Conservation (phyloP, 2,113 vertebrate genomes). For the Brienomyrus longianalis region DNA sequence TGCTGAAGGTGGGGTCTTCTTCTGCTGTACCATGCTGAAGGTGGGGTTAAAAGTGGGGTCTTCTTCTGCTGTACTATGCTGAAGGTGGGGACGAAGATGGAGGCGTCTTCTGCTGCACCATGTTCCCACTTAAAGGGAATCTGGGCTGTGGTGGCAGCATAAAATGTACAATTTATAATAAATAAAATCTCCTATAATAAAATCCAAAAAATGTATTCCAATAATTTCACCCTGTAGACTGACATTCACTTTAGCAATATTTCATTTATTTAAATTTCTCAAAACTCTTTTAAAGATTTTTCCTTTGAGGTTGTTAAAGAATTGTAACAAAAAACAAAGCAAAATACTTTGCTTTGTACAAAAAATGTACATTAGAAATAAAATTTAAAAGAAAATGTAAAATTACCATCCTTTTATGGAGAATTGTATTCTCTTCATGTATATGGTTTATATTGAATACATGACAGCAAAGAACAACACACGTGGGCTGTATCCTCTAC, state of each 20-base stretch:
- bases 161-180: background rate
- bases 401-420: background rate
- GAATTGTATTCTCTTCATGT: constrained; percentile 32
- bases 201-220: background rate
- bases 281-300: constrained; percentile 78
- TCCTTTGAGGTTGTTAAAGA: constrained; percentile 76
- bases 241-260: constrained; percentile 63
- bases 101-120: no score
- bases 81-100: background rate
- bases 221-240: constrained; percentile 17
- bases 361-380: constrained; percentile 75
- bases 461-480: constrained; percentile 30
- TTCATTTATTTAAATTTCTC: constrained; percentile 71
- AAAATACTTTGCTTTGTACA: constrained; percentile 57
- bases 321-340: constrained; percentile 75
- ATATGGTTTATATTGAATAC: constrained; percentile 28
- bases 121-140: background rate
- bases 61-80: background rate
- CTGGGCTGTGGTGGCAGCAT: background rate
- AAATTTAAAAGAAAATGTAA: constrained; percentile 63
- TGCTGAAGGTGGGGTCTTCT: background rate
- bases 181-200: background rate
- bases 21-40: background rate
- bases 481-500: background rate
- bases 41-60: background rate